Base-by-base conservation (phyloP, 1,140 invertebrate genomes). In the Pectinophora gossypiella region DNA sequence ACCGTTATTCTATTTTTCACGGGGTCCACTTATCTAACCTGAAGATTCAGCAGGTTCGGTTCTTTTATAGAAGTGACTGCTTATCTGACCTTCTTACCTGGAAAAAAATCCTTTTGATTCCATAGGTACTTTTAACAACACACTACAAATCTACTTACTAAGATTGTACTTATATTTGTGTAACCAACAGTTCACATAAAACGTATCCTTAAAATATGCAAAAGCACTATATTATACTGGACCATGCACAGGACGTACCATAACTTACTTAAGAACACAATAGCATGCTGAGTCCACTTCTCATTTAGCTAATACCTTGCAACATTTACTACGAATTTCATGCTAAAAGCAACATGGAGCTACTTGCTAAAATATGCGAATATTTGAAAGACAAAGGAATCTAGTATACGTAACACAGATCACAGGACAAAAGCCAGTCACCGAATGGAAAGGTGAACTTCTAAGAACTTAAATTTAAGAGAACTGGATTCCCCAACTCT, bases 401-500 rank as follows among this genome's bases (percentile, higher is more conserved):
- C n/a, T 12, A 12, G 27, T 32, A 12, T 32, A 32, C n/a, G 27
- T 32, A 32, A 12, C 9, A 32, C n/a, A n/a, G n/a, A n/a, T n/a
- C n/a, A n/a, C n/a, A n/a, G n/a, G n/a, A 32, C 27, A 32, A 32
- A 32, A n/a, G n/a, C 9, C 9, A 32, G 1, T 32, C 27, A 12
- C 27, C 9, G n/a, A 32, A 32, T 32, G 27, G 27, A 32, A 32
- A 32, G 6, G 2, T n/a, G n/a, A 32, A 32, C 2, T 32, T 32
- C 27, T 32, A 32, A n/a, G 27, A 32, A 32, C 27, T 32, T n/a
- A 2, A n/a, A 32, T 32, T 32, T 32, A 32, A 32, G 27, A 4
- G 32, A 58, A 44, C 42, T 55, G 52, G 52, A 49, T 62, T 55
- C 52, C 54, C 55, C 43, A 59, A 59, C 54, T 61, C 27, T 32